These are phyloP conservation scores for Pteruthius melanotis DNA, from an alignment of 2,113 vertebrate genomes.

Conservation along the genomic window DNA sequence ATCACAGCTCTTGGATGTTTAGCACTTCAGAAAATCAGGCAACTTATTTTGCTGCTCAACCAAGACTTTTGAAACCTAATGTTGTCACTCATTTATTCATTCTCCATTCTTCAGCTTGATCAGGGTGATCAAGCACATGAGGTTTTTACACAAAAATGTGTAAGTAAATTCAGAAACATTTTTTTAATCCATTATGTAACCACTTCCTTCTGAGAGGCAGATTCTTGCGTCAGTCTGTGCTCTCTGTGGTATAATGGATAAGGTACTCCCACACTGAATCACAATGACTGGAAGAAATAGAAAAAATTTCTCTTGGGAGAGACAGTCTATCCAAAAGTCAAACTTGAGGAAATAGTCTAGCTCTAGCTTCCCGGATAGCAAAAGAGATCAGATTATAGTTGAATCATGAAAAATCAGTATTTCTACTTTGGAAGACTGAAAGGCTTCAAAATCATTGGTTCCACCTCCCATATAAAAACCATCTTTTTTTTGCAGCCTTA, in stretches of 20 bases:
- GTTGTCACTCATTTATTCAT: neutral
- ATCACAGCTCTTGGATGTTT: neutral
- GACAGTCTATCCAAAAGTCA: neutral
- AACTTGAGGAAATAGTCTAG: neutral
- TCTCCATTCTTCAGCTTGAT: neutral
- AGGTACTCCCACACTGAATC: neutral
- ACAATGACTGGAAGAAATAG: neutral
- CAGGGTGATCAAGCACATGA: neutral
- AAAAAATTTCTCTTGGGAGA: neutral
- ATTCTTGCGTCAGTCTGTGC: fast-evolving
- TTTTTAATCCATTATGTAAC: neutral
- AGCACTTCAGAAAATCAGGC: neutral
- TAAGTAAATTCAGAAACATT: neutral
- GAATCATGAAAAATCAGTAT: neutral
- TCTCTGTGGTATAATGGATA: neutral
- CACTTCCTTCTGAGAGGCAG: neutral
- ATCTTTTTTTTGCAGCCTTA: neutral
- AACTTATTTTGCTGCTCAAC: neutral
- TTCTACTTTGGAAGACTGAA: neutral
- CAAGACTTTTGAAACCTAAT: neutral
- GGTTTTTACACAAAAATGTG: neutral
- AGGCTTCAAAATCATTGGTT: neutral
- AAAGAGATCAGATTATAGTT: neutral
- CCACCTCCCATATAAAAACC: fast-evolving
- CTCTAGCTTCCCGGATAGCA: neutral